A percentile compares a stretch with the other conserved stretches of the same genome.
Evolutionary conservation across 2,888 invertebrate genomes (phyloP).

Genomic region (Kuschelorhynchus macadamiae): DNA sequence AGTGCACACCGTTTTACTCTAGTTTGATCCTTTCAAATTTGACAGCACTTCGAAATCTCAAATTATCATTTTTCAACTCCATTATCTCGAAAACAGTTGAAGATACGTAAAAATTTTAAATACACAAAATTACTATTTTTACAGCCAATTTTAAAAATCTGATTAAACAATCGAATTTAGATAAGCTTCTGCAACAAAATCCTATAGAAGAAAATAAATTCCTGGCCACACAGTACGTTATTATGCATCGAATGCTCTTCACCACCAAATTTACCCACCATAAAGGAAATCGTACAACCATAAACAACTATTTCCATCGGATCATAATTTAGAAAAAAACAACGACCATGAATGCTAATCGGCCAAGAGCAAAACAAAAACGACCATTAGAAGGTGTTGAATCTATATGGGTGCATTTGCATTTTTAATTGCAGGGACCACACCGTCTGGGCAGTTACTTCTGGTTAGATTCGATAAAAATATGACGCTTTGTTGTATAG

Average conservation of each 20-base stretch:
- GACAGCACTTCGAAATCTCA: too few species aligned
- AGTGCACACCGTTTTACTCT: too few species aligned
- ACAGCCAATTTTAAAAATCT: too few species aligned
- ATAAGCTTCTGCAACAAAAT: too few species aligned
- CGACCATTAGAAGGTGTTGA: slow-evolving; percentile 42
- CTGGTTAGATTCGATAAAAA: not conserved
- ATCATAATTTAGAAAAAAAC: slow-evolving; percentile 44
- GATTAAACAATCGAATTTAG: too few species aligned
- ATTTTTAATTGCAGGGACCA: slow-evolving; percentile 45
- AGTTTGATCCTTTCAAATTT: too few species aligned
- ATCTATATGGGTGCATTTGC: slow-evolving; percentile 44
- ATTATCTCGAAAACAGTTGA: too few species aligned
- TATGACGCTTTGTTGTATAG: not conserved
- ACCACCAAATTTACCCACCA: slow-evolving; percentile 34
- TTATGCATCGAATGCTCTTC: slow-evolving; percentile 32
- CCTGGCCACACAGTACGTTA: too few species aligned
- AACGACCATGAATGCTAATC: slow-evolving; percentile 42
- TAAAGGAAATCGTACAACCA: slow-evolving; percentile 45
- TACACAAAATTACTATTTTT: too few species aligned
- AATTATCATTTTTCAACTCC: too few species aligned
- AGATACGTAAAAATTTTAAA: too few species aligned
- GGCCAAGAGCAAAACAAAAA: slow-evolving; percentile 28
- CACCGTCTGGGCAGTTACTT: slow-evolving; percentile 10
- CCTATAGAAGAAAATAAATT: too few species aligned
- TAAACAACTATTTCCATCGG: slow-evolving; percentile 45